Evolutionary conservation across 1,140 invertebrate species (phyloP), one percentile per base, ranked within the genome.

Genomic region (Mya arenaria): DNA sequence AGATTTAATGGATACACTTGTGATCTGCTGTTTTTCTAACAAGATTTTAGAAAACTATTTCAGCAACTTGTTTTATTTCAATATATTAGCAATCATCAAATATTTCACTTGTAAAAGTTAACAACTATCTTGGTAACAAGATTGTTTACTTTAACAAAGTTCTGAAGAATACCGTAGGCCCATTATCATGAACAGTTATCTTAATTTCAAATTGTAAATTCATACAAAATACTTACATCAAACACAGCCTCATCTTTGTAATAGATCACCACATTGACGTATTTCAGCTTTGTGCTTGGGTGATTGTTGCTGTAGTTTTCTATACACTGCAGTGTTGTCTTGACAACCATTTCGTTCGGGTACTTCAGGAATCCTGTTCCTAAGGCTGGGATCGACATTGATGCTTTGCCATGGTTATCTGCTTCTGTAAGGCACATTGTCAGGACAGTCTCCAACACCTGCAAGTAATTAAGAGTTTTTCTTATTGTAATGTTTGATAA

Each of bases 321-420:
- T 34, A 81, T 23, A 72, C 68, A 48, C 55, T 81, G 52, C 15
- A 81, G 34, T 48, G 68, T 72, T 0, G n/a, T 62, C n/a, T 71
- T 58, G 2, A 68, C 78, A 69, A 81, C 78, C 36, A 56, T 48
- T 25, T 71, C 68, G 10, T 28, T 37, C 5, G 78, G 52, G 34
- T 81, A 81, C 25, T 52, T 62, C 37, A 81, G 37, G 0, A 81
- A 56, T 6, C 66, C 66, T 6, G 78, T 63, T 23, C 78, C 78
- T 17, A 81, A 37, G 23, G 78, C 78, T 15, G 78, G 78, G 28
- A 72, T 44, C 0, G 58, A 36, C 48, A 81, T 36, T 17, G 66
- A 81, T 15, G 34, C 34, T 30, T 25, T 48, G 3, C 39, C 41
- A 0, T 32, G n/a, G 19, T 63, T 36, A 62, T 52, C 19, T 6